Percentiles rank a stretch among this genome's conserved stretches.
Evolutionary conservation across 2,113 vertebrate species (phyloP).

Genomic region (Sphaerodactylus townsendi): DNA sequence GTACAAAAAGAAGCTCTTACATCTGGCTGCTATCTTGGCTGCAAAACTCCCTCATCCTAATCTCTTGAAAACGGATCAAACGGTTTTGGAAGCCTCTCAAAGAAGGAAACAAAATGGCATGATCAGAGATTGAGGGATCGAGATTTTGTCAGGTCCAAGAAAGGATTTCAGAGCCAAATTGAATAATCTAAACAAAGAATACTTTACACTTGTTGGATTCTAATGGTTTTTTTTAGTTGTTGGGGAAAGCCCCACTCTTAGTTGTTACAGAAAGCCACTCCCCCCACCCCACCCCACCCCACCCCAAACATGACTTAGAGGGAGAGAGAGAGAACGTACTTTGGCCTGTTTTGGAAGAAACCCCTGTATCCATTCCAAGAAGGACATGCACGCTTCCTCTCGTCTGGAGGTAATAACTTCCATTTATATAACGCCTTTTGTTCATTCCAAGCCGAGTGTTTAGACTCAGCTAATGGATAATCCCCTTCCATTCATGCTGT

Average conservation of each 20-base stretch:
- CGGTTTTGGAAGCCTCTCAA: neutral
- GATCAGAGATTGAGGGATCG: neutral
- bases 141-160: neutral
- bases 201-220: neutral
- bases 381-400: neutral
- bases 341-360: neutral
- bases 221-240: neutral
- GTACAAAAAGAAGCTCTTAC: neutral
- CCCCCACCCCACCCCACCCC: neutral
- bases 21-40: neutral
- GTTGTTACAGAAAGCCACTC: neutral
- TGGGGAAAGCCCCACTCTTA: neutral
- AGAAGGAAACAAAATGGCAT: neutral
- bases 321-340: fast-evolving
- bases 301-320: neutral
- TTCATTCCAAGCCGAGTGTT: neutral
- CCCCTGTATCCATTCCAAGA: neutral
- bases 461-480: neutral
- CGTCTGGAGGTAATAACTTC: neutral
- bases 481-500: neutral
- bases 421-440: too few species aligned
- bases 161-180: neutral
- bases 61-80: neutral
- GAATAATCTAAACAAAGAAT: neutral
- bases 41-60: neutral